Evolutionary conservation across 2,888 invertebrate species (phyloP), one percentile per base, ranked within the genome.

Genomic region (Drosophila putrida): DNA sequence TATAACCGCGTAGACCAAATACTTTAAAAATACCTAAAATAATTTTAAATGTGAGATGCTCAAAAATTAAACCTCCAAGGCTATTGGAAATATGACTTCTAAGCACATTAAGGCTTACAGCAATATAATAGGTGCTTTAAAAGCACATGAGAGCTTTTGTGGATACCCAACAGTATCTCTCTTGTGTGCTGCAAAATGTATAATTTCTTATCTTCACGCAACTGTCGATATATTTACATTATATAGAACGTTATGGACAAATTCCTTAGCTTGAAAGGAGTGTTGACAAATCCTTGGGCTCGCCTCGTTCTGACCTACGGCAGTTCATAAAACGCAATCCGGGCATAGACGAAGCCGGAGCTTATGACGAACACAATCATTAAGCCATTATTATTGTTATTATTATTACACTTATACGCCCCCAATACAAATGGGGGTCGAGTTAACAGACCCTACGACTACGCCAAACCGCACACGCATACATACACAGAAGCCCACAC

Each of bases 361-460:
- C 80, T 81, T 86, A 76, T 88, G 81, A 81, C 74, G 71, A 72
- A 72, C 80, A 79, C 77, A 84, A 88, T 88, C 89, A 85, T 85
- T 85, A 85, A 77, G 78, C 73, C 80, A 74, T 85, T 89, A 85
- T 89, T 89, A 78, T 89, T 86, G 73, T 87, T 89, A 89, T 87
- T 89, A 80, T 87, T 79, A 82, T 89, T 70, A 80, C 85, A 84
- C 82, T 75, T 76, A 65, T 70, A 77, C 54, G 59, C 54, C 50
- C 27, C 36, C 49, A 43, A 62, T 62, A 60, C 41, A 73, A 62
- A 44, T 55, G 33, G 47, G 50, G 46, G 44, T 13, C 33, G 39
- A 49, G 20, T 8, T 38, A 54, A 49, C 28, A 20, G 27, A 31
- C 20, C 20, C 20, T 1, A 41, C 33, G 35, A 41, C 33, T 51